Base-by-base conservation (phyloP, 2,797 vertebrate species). In the Rousettus madagascariensis region DNA sequence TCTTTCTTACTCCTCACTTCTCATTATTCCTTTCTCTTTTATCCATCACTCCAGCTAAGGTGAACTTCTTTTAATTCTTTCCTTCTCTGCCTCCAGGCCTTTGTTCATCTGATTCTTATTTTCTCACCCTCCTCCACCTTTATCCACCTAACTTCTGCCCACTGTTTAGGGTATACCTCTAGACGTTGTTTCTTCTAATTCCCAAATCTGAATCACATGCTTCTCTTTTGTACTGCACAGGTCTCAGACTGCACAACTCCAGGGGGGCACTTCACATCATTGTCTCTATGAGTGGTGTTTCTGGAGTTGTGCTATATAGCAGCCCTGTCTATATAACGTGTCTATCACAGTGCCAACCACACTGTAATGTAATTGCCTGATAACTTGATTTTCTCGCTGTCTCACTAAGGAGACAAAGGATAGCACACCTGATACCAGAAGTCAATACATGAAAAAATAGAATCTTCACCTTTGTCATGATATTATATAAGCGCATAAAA, bases 181-280 rank as follows among this genome's bases (percentile, higher is more conserved):
- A 9, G 43, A 30, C 53, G n/a, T 9, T 65, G 22, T n/a, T 91
- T 46, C 75, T 87, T 90, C 30, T 49, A 0, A 88, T 36, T 15
- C 1, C 26, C 15, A 28, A 8, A 17, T 13, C 49, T 80, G 24
- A 74, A 16, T 57, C 19, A 5, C 59, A 19, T 1, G 49, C 0
- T 22, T 15, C 26, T 38, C 46, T 22, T 71, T 36, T 22, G 28
- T 75, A n/a, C 26, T 28, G 41, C n/a, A 3, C 16, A 30, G 38
- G 36, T 28, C 12, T 10, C 5, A 3, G 3, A 15, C 59, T 71
- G 49, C 26, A 3, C 7, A 74, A 13, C 3, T 22, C n/a, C 9
- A 33, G 15, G 1, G 9, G 9, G 16, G 2, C 0, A 0, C 28
- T 65, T 74, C 74, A 63, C 20, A 2, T 28, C 26, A 17, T 1